These are phyloP conservation scores for Drosophila tsacasi DNA, from an alignment of 1,140 invertebrate species.

Conservation along the genomic window DNA sequence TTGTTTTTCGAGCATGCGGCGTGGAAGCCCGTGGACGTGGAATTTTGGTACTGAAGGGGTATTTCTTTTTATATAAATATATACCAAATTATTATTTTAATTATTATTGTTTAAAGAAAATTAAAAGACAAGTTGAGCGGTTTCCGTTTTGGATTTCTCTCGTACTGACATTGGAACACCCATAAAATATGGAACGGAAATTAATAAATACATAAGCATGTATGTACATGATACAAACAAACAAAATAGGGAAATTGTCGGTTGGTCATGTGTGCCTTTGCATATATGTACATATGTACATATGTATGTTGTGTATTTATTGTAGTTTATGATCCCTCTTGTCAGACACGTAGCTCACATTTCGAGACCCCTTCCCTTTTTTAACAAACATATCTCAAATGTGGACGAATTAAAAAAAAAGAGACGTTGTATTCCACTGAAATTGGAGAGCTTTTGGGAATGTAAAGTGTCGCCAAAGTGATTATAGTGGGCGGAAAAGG, in stretches of 20 bases:
- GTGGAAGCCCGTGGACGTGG: too few species aligned
- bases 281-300: too few species aligned
- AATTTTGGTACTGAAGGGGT: too few species aligned
- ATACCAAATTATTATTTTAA: not conserved
- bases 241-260: conserved; percentile 25
- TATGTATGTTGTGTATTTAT: too few species aligned
- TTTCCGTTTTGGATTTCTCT: conserved; percentile 11
- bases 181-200: conserved; percentile 49
- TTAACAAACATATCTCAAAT: not conserved
- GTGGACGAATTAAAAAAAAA: conserved; percentile 5
- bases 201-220: conserved; percentile 27
- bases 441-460: conserved; percentile 9
- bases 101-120: not conserved
- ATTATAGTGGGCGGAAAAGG: conserved; percentile 17
- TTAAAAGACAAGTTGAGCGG: not conserved
- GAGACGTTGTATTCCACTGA: conserved; percentile 10
- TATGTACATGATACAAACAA: too few species aligned
- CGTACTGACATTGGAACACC: not conserved
- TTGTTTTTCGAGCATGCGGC: too few species aligned
- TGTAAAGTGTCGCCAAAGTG: conserved; percentile 2
- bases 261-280: conserved; percentile 10
- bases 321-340: conserved; percentile 38
- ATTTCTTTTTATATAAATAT: not conserved
- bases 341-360: conserved; percentile 44
- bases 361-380: conserved; percentile 22